A percentile compares a stretch with the other conserved stretches of the same genome.
These are phyloP conservation scores for Drosophila pseudoobscura DNA, from an alignment of 1,140 invertebrate species.

Conservation along the genomic window DNA sequence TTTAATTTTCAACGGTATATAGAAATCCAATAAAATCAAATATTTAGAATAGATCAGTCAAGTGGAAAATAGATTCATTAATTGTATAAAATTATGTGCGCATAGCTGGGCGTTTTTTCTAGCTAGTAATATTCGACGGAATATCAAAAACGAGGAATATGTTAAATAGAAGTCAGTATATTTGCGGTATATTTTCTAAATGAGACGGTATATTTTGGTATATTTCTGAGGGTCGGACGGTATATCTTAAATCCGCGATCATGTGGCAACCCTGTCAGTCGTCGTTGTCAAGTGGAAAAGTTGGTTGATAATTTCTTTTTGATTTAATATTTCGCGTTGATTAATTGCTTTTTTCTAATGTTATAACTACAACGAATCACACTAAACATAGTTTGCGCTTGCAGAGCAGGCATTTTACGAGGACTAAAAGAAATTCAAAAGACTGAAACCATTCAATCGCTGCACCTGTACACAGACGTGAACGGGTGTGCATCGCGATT, in stretches of 20 bases:
- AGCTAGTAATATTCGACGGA: too few relatives aligned
- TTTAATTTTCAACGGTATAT: too few relatives aligned
- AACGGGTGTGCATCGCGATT: conserved; percentile 54
- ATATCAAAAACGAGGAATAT: too few relatives aligned
- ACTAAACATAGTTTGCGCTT: conserved; percentile 46
- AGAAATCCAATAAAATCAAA: too few relatives aligned
- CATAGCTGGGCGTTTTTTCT: too few relatives aligned
- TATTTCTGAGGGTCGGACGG: too few relatives aligned
- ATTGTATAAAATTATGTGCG: too few relatives aligned
- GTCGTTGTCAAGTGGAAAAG: conserved; percentile 73
- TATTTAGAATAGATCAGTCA: too few relatives aligned
- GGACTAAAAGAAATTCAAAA: conserved; percentile 63
- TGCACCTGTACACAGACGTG: conserved; percentile 30
- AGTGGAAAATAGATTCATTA: too few relatives aligned
- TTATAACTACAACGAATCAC: conserved; percentile 52
- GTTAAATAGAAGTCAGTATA: too few relatives aligned
- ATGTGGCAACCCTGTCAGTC: conserved; percentile 40
- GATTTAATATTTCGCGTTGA: conserved; percentile 69
- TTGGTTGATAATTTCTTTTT: conserved; percentile 57
- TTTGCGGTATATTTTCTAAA: too few relatives aligned
- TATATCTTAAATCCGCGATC: not conserved
- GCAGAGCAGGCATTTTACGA: conserved; percentile 44
- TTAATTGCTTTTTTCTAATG: conserved; percentile 58
- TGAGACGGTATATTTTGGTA: too few relatives aligned
- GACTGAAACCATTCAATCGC: conserved; percentile 48